Conservation (phyloP, 2,113 vertebrate species). For the Rostratula benghalensis region DNA sequence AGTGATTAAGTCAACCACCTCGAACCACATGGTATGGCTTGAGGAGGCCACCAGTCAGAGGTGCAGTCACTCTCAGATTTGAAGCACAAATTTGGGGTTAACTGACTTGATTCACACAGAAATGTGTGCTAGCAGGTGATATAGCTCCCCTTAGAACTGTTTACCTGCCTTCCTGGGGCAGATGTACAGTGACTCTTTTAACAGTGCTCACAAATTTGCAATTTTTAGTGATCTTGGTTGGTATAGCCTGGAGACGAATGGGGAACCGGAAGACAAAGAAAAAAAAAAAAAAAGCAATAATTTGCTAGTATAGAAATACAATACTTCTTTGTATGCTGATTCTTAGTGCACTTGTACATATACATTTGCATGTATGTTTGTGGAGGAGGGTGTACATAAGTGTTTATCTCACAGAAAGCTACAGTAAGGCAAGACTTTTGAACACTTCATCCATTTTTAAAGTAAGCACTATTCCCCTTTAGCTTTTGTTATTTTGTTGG, state of each 20-base stretch:
- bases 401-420: not conserved
- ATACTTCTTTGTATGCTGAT: not conserved
- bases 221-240: rapidly evolving
- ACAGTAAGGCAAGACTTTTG: not conserved
- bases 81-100: not conserved
- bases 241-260: not conserved
- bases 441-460: not conserved
- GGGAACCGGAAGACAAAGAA: not conserved
- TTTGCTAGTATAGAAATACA: not conserved
- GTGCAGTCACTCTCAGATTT: not conserved
- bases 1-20: not conserved
- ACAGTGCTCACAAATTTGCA: not conserved
- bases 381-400: rapidly evolving
- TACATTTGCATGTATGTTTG: rapidly evolving
- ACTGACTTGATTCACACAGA: not conserved
- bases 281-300: not conserved
- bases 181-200: not conserved
- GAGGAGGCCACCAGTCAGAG: not conserved
- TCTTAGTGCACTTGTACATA: not conserved
- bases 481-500: not conserved
- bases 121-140: not conserved
- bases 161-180: not conserved
- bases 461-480: not conserved
- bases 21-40: not conserved
- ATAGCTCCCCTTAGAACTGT: not conserved